These are phyloP conservation scores for Piprites chloris DNA, from an alignment of 2,113 vertebrate species.

Conservation along the genomic window DNA sequence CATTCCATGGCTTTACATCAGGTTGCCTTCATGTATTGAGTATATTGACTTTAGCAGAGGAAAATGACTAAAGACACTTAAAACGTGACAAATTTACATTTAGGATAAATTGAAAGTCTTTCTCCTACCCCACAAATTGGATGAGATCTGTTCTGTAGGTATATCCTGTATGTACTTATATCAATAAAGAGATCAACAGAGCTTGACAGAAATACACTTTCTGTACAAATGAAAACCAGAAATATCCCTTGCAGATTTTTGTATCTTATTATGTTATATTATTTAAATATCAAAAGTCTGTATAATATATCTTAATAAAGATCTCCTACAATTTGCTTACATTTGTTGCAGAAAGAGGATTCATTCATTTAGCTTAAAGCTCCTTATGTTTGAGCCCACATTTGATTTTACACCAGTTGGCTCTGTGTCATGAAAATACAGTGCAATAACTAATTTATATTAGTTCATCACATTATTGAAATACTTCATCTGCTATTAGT, in stretches of 20 bases:
- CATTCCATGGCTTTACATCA: neutral
- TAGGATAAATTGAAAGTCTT: neutral
- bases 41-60: neutral
- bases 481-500: neutral
- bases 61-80: neutral
- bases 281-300: neutral
- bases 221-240: neutral
- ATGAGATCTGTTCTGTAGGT: neutral
- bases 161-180: neutral
- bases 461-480: neutral
- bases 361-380: neutral
- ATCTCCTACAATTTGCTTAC: neutral
- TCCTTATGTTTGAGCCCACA: neutral
- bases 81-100: neutral
- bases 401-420: neutral
- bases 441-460: neutral
- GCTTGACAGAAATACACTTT: neutral
- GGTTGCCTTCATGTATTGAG: neutral
- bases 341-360: neutral
- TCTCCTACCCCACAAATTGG: neutral
- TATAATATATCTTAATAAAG: neutral
- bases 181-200: neutral
- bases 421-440: neutral
- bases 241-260: neutral
- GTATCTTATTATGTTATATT: neutral